These are phyloP conservation scores for Entomobrya proxima DNA, from an alignment of 2,888 invertebrate genomes.

Conservation along the genomic window DNA sequence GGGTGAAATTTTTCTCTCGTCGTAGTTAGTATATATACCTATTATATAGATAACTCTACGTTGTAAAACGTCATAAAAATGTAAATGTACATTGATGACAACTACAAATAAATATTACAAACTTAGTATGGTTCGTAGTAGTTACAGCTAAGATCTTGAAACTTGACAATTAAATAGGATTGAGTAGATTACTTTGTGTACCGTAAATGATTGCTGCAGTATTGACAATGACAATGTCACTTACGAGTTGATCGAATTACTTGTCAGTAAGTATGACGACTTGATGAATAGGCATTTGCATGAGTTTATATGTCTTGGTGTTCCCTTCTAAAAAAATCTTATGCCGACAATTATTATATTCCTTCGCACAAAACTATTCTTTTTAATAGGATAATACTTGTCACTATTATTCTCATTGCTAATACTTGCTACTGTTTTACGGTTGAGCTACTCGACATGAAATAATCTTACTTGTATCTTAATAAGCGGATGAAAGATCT, in stretches of 20 bases:
- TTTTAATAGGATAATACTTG: neutral
- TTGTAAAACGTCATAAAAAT: too few species aligned
- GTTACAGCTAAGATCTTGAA: conserved; percentile 2
- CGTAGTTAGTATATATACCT: too few species aligned
- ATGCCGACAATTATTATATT: neutral
- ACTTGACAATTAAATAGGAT: neutral
- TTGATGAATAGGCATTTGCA: neutral
- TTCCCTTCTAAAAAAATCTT: neutral
- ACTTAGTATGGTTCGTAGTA: too few species aligned
- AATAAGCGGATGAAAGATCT: neutral
- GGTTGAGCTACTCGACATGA: neutral
- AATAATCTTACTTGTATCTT: neutral
- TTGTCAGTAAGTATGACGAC: neutral
- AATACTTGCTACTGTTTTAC: neutral
- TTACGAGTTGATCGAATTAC: neutral
- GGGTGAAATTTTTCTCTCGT: too few species aligned
- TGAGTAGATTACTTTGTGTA: neutral
- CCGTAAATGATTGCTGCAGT: neutral
- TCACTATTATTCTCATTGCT: neutral
- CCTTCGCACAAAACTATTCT: conserved; percentile 9
- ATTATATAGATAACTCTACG: too few species aligned
- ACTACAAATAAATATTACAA: too few species aligned
- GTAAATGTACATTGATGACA: too few species aligned
- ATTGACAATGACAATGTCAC: neutral
- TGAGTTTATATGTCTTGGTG: neutral